A percentile compares a stretch with the other conserved stretches of the same genome.
phyloP scores from a whole-genome alignment of 2,113 vertebrate species.

The Rostratula benghalensis region DNA sequence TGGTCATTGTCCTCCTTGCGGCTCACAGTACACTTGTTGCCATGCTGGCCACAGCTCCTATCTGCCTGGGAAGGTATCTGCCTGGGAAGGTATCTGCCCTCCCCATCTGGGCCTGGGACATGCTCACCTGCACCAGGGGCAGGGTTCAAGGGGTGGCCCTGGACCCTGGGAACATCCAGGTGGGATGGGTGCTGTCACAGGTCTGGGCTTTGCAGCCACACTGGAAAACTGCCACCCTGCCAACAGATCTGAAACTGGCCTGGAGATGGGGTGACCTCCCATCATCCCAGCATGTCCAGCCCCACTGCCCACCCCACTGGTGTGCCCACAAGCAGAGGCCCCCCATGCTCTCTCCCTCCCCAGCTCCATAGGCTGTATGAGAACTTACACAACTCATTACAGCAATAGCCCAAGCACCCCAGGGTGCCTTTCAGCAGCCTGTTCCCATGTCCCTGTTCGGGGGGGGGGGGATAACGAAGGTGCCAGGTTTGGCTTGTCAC shows the following conservation, averaged over 20 bases:
- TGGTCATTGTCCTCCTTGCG: not conserved
- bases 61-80: not conserved
- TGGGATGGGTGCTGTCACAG: fast-evolving
- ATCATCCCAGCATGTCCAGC: not conserved
- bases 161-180: not conserved
- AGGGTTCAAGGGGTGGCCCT: not conserved
- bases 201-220: not conserved
- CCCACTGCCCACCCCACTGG: not conserved
- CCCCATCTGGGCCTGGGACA: not conserved
- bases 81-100: not conserved
- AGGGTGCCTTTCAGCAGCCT: not conserved
- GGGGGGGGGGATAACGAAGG: no score
- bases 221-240: not conserved
- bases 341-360: no score
- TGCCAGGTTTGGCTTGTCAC: not conserved
- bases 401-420: not conserved
- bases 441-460: no score
- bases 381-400: not conserved
- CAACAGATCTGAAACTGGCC: not conserved
- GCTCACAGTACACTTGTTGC: not conserved
- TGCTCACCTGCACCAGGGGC: fast-evolving
- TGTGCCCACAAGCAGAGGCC: not conserved
- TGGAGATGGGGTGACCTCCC: fast-evolving
- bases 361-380: not conserved
- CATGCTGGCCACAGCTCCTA: fast-evolving